phyloP scores from a whole-genome alignment of 2,888 invertebrate genomes.

The Julus scandinavius region DNA sequence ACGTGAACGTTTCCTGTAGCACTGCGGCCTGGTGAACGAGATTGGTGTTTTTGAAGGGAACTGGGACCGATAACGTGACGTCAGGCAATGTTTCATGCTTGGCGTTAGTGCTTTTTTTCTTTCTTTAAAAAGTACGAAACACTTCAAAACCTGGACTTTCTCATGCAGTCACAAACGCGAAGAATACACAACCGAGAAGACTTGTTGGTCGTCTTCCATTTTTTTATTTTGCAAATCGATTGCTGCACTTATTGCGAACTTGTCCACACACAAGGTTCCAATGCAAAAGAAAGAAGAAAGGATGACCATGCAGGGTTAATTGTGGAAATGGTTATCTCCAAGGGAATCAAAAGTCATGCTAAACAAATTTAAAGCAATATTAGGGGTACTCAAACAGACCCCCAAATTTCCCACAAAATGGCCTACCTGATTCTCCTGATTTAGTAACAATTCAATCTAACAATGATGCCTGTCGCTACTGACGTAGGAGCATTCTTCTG shows the following conservation, averaged over 20 bases:
- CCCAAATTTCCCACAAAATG: too few relatives aligned
- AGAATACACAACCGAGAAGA: neutral
- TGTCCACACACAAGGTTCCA: too few relatives aligned
- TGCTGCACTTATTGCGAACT: neutral
- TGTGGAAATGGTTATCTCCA: too few relatives aligned
- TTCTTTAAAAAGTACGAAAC: neutral
- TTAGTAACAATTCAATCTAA: too few relatives aligned
- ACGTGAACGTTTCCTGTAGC: conserved; percentile 5
- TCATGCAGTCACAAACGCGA: neutral
- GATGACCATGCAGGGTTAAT: too few relatives aligned
- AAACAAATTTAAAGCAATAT: too few relatives aligned
- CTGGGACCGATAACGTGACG: neutral
- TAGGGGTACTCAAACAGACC: too few relatives aligned
- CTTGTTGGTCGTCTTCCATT: neutral
- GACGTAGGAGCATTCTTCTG: too few relatives aligned
- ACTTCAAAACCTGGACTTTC: conserved; percentile 17
- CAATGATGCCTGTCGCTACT: too few relatives aligned
- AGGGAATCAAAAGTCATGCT: too few relatives aligned
- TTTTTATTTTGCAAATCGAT: neutral
- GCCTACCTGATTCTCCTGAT: too few relatives aligned
- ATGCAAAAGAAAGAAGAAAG: too few relatives aligned
- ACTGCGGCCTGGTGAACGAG: neutral
- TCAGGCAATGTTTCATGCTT: neutral
- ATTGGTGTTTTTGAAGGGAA: neutral
- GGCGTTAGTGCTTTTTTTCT: neutral